A percentile compares a stretch with the other conserved stretches of the same genome.
These are phyloP conservation scores for Drosophila mulleri DNA, from an alignment of 2,888 invertebrate genomes.

Conservation along the genomic window DNA sequence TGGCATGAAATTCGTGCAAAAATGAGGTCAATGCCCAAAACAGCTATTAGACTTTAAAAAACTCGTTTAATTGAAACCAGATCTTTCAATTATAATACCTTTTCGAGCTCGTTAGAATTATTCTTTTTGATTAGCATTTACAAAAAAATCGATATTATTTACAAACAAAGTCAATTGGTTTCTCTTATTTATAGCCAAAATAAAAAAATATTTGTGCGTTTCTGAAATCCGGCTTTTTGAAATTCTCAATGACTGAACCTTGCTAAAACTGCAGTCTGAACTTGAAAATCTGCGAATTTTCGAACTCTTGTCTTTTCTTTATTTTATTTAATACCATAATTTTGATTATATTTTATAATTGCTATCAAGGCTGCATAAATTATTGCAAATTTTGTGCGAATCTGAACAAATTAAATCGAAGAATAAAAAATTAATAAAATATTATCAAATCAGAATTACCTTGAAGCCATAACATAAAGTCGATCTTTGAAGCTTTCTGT, in stretches of 20 bases:
- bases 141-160: not conserved
- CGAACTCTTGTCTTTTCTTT: not conserved
- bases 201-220: not conserved
- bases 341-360: not conserved
- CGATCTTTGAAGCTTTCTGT: not conserved
- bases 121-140: not conserved
- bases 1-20: not conserved
- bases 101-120: not conserved
- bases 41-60: not conserved
- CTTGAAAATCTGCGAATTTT: not conserved
- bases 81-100: not conserved
- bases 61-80: conserved; percentile 4
- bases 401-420: not conserved
- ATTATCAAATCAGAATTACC: not conserved
- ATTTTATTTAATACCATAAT: not conserved
- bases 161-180: not conserved
- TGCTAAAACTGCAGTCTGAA: not conserved
- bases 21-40: not conserved
- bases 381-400: not conserved
- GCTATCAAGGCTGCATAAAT: conserved; percentile 1
- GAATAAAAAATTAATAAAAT: not conserved
- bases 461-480: not conserved
- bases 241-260: not conserved
- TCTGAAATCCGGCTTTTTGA: not conserved
- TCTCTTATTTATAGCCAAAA: not conserved